Conservation (phyloP, 2,797 vertebrate genomes). For the Centropyge bicolor region DNA sequence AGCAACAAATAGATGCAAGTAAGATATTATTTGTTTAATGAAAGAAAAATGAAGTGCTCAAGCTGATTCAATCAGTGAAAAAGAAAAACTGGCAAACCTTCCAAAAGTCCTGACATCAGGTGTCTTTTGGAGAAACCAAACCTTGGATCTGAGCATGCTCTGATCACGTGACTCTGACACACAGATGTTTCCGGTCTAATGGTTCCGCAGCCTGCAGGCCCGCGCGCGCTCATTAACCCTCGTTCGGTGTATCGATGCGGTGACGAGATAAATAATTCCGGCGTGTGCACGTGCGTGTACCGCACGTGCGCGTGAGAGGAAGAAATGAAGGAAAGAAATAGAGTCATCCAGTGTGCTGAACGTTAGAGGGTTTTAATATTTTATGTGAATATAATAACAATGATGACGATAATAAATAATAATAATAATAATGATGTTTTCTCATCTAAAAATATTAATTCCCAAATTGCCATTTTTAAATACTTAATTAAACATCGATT, state of each 20-base stretch:
- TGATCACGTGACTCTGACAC: too few relatives aligned
- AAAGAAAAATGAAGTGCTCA: too few relatives aligned
- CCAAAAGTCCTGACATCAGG: background rate
- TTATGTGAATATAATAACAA: background rate
- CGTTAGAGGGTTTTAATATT: background rate
- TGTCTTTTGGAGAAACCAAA: background rate
- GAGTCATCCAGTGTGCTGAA: background rate
- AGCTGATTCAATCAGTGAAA: background rate
- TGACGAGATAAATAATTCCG: constrained; percentile 55
- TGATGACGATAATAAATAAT: background rate
- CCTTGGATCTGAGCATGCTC: too few relatives aligned
- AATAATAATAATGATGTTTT: background rate
- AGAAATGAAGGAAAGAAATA: too few relatives aligned
- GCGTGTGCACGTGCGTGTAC: background rate
- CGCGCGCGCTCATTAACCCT: constrained; percentile 48
- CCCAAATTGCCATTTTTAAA: too few relatives aligned
- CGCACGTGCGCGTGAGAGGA: background rate
- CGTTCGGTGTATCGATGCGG: constrained; percentile 45
- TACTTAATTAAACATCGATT: background rate
- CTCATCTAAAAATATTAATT: background rate
- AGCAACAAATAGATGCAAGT: background rate
- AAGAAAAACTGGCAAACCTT: background rate
- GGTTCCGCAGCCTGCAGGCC: constrained; percentile 54
- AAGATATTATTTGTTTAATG: background rate
- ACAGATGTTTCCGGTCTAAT: constrained; percentile 28